phyloP scores from a whole-genome alignment of 2,113 vertebrate genomes.

The Hyperoodon ampullatus region DNA sequence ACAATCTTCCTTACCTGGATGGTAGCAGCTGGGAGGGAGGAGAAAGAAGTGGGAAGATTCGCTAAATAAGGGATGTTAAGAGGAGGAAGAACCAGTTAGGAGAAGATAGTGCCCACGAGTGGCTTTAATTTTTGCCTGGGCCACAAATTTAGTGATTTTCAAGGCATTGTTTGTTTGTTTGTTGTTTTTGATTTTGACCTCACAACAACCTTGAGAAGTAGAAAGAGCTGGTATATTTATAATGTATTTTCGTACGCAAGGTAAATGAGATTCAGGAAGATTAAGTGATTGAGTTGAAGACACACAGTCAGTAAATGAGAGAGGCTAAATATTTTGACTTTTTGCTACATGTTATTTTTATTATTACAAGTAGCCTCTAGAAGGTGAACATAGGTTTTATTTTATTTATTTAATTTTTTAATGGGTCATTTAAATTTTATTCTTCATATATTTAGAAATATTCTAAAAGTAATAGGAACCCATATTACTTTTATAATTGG shows the following conservation, averaged over 20 bases:
- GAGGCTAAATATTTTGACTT: neutral
- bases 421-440: slow-evolving; percentile 40
- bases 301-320: neutral
- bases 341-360: neutral
- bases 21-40: rapidly evolving
- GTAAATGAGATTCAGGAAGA: neutral
- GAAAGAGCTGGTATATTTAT: neutral
- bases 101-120: neutral
- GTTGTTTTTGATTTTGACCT: neutral
- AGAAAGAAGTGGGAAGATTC: neutral
- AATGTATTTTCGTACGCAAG: neutral
- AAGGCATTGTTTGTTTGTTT: neutral
- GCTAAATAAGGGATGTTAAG: neutral
- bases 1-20: too few relatives aligned
- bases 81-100: neutral
- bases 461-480: neutral
- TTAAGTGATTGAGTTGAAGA: neutral
- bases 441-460: neutral
- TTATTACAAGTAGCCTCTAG: neutral
- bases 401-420: neutral
- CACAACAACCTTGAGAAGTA: neutral
- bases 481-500: neutral
- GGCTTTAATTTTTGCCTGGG: neutral
- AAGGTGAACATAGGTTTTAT: neutral
- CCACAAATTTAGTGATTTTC: neutral